These are phyloP conservation scores for Hermaeophaga mercurialis DNA, from an alignment of 2,888 invertebrate species.

Conservation along the genomic window DNA sequence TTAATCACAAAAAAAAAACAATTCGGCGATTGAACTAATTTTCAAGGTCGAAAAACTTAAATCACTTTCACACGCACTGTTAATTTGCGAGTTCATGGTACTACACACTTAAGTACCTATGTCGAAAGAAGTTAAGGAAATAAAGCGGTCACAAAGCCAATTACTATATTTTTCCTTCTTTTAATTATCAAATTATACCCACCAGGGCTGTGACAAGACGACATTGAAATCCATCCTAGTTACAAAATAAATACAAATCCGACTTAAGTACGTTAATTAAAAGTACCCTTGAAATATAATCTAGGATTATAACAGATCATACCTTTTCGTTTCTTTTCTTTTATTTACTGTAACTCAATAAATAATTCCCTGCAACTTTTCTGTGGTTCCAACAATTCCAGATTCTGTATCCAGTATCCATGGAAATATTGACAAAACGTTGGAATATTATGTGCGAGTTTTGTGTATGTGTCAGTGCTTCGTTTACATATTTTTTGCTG, in stretches of 20 bases:
- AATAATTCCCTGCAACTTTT: too few species aligned
- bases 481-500: too few species aligned
- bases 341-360: too few species aligned
- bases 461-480: too few species aligned
- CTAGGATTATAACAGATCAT: too few species aligned
- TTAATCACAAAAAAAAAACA: too few species aligned
- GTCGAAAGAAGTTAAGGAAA: slow-evolving; percentile 5
- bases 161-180: neutral
- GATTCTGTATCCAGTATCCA: too few species aligned
- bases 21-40: neutral
- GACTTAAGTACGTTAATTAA: neutral
- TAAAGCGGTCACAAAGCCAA: neutral
- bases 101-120: slow-evolving; percentile 5
- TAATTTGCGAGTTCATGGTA: slow-evolving; percentile 6
- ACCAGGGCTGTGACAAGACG: neutral
- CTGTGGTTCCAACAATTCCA: too few species aligned
- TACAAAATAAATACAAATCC: neutral
- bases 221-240: slow-evolving; percentile 6
- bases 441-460: too few species aligned
- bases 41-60: neutral
- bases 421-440: too few species aligned
- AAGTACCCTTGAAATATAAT: neutral
- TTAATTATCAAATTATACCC: neutral
- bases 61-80: slow-evolving; percentile 5
- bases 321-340: too few species aligned